A percentile compares a stretch with the other conserved stretches of the same genome.
Conservation (phyloP, 2,888 invertebrate genomes). For the Smittia sp. region DNA sequence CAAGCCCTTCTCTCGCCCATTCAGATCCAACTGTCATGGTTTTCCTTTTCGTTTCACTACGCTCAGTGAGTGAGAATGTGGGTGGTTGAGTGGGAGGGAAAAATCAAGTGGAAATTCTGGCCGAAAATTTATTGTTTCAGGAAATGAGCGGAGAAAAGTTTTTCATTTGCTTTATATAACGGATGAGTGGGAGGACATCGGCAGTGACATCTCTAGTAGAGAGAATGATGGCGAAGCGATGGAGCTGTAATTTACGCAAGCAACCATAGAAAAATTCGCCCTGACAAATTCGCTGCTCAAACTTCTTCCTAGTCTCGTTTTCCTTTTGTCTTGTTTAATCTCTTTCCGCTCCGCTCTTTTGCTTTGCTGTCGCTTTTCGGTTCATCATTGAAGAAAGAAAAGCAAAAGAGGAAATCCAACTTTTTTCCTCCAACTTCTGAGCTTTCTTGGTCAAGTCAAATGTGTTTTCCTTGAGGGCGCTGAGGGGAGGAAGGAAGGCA, state of each 20-base stretch:
- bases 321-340: slow-evolving; percentile 10
- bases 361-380: neutral
- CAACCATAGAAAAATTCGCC: neutral
- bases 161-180: slow-evolving; percentile 15
- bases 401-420: neutral
- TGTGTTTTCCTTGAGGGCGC: slow-evolving; percentile 5
- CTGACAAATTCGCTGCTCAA: slow-evolving; percentile 23
- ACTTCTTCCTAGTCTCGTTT: neutral
- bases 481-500: neutral
- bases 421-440: slow-evolving; percentile 10
- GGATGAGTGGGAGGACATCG: neutral
- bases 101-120: slow-evolving; percentile 19
- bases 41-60: neutral
- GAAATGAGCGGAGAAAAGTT: slow-evolving; percentile 16
- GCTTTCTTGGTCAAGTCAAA: slow-evolving; percentile 17
- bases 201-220: neutral
- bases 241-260: neutral
- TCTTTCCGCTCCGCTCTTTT: slow-evolving; percentile 15
- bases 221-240: neutral
- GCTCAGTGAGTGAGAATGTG: neutral
- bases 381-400: slow-evolving; percentile 15
- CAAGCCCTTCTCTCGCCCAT: too few species aligned
- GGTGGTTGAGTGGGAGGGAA: neutral
- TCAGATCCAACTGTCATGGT: neutral
- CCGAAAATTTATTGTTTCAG: slow-evolving; percentile 25